Conservation (phyloP, 2,888 invertebrate species). For the Andrena fulva region DNA sequence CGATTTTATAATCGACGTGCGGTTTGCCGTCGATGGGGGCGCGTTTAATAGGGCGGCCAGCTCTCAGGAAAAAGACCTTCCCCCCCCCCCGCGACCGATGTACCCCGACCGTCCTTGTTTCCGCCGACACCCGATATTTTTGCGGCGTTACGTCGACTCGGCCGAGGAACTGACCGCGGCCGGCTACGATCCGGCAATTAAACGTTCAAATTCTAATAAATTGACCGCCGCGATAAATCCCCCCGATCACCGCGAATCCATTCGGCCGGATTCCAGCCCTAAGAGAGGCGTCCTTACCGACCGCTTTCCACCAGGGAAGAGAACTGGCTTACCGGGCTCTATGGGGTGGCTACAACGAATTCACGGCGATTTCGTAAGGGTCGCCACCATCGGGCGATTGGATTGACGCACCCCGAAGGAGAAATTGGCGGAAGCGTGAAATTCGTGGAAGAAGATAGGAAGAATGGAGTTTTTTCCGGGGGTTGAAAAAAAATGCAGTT, state of each 20-base stretch:
- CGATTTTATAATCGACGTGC: slow-evolving; percentile 72
- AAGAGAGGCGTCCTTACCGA: slow-evolving; percentile 53
- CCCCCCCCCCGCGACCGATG: slow-evolving; percentile 11
- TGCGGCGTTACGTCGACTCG: slow-evolving; percentile 62
- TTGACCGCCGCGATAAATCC: slow-evolving; percentile 76
- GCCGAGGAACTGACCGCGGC: slow-evolving; percentile 72
- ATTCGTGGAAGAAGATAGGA: not conserved
- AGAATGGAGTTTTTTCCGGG: not conserved
- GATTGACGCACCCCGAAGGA: not conserved
- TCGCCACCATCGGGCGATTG: slow-evolving; percentile 72
- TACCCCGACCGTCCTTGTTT: slow-evolving; percentile 63
- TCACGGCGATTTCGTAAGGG: slow-evolving; percentile 72
- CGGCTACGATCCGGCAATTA: slow-evolving; percentile 75
- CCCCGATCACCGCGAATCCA: slow-evolving; percentile 60
- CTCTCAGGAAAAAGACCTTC: slow-evolving; percentile 55
- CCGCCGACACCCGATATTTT: slow-evolving; percentile 69
- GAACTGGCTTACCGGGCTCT: slow-evolving; percentile 68
- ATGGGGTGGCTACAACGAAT: slow-evolving; percentile 60
- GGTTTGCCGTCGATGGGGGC: slow-evolving; percentile 65
- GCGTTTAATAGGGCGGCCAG: slow-evolving; percentile 62
- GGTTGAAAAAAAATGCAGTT: not conserved
- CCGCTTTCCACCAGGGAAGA: slow-evolving; percentile 50
- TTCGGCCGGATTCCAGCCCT: slow-evolving; percentile 44
- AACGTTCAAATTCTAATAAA: slow-evolving; percentile 80
- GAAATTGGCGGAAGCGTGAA: not conserved